phyloP scores from a whole-genome alignment of 1,140 invertebrate genomes.

The Drosophila asahinai region DNA sequence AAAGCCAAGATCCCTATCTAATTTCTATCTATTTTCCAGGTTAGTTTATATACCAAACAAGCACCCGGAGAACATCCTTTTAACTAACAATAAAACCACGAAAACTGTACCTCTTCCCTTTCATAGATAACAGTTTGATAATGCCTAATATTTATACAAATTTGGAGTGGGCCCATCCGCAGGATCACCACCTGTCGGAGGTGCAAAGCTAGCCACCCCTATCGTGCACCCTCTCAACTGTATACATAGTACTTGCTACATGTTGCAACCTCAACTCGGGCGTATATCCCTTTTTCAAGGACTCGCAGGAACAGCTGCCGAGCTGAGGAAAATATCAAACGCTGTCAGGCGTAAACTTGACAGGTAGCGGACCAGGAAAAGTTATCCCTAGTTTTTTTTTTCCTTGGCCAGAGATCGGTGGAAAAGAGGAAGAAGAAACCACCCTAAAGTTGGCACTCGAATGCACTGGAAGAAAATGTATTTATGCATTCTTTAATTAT shows the following conservation, averaged over 20 bases:
- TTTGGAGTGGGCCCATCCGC: slow-evolving; percentile 41
- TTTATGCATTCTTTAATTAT: not conserved
- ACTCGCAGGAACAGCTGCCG: slow-evolving; percentile 59
- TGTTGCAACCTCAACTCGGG: slow-evolving; percentile 53
- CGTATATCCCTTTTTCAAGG: slow-evolving; percentile 69
- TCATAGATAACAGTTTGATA: slow-evolving; percentile 52
- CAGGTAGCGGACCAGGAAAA: slow-evolving; percentile 68
- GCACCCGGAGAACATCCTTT: not conserved
- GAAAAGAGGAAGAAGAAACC: slow-evolving; percentile 25
- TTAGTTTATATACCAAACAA: not conserved
- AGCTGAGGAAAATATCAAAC: slow-evolving; percentile 55
- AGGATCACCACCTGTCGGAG: slow-evolving; percentile 61
- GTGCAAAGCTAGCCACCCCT: slow-evolving; percentile 65
- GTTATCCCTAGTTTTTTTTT: slow-evolving; percentile 33
- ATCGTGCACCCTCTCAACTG: slow-evolving; percentile 19
- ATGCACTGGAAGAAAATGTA: slow-evolving; percentile 15
- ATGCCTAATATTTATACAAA: slow-evolving; percentile 61
- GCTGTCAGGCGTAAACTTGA: slow-evolving; percentile 80
- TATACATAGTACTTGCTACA: slow-evolving; percentile 30
- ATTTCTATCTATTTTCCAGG: slow-evolving; percentile 4
- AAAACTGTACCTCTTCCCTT: slow-evolving; percentile 47
- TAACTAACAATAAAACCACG: not conserved
- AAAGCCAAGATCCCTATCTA: slow-evolving; percentile 3
- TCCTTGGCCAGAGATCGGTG: slow-evolving; percentile 20
- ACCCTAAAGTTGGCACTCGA: slow-evolving; percentile 55